phyloP scores from a whole-genome alignment of 2,797 vertebrate species.

The Chaenodraco wilsoni region DNA sequence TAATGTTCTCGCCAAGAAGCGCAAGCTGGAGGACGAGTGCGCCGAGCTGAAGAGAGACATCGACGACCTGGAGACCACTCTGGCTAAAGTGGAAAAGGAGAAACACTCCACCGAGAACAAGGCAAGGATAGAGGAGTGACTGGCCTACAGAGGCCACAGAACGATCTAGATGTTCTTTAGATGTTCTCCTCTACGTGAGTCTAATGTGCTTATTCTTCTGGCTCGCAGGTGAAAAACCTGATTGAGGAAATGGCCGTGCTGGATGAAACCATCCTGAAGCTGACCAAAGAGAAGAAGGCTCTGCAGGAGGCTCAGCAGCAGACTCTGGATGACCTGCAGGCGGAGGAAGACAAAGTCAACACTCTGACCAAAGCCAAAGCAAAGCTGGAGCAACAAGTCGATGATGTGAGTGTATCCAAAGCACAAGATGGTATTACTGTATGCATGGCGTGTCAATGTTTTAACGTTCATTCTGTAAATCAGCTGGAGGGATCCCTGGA shows the following conservation, averaged over 20 bases:
- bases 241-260: slow-evolving; percentile 92
- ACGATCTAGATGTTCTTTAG: neutral
- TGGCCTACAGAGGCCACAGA: slow-evolving; percentile 2
- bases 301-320: slow-evolving; percentile 94
- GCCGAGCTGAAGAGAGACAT: slow-evolving; percentile 95
- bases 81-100: slow-evolving; percentile 95
- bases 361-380: slow-evolving; percentile 91
- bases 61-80: slow-evolving; percentile 91
- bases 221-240: slow-evolving; percentile 91
- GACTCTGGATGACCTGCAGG: slow-evolving; percentile 93
- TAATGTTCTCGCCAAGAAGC: slow-evolving; percentile 88
- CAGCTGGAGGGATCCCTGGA: slow-evolving; percentile 94
- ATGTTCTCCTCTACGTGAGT: neutral
- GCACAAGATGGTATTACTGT: neutral
- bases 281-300: slow-evolving; percentile 95
- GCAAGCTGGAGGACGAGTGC: slow-evolving; percentile 94
- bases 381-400: slow-evolving; percentile 95
- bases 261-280: slow-evolving; percentile 90
- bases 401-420: slow-evolving; percentile 86
- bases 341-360: slow-evolving; percentile 95
- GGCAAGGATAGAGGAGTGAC: slow-evolving; percentile 69
- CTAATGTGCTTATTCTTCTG: neutral
- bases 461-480: neutral
- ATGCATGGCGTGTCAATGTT: neutral
- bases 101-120: slow-evolving; percentile 95